Evolutionary conservation across 2,113 vertebrate genomes (phyloP).

Genomic region (Anthoscopus minutus): DNA sequence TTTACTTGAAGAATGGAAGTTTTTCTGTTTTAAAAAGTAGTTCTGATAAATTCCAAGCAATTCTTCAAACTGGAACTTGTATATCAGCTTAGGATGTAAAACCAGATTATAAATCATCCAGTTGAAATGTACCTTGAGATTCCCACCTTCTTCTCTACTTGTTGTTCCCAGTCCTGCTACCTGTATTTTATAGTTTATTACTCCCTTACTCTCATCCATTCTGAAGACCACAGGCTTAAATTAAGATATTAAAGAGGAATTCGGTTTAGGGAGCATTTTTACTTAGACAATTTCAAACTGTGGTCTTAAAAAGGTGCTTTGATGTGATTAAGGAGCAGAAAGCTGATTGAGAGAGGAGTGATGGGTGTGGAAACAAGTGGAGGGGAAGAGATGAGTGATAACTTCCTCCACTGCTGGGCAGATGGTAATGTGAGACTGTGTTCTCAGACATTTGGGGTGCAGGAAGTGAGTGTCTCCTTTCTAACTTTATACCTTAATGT

Average conservation of each 20-base stretch:
- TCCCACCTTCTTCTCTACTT: background rate
- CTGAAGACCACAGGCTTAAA: background rate
- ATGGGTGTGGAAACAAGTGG: background rate
- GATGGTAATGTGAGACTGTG: background rate
- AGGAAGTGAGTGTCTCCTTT: background rate
- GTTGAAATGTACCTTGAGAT: background rate
- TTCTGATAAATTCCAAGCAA: background rate
- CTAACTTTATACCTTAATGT: background rate
- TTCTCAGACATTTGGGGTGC: background rate
- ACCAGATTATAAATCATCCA: background rate
- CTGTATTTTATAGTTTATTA: background rate
- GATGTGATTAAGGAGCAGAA: background rate
- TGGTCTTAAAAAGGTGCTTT: background rate
- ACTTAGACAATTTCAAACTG: background rate
- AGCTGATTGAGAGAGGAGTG: background rate
- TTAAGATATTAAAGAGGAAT: background rate
- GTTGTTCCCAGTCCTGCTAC: background rate
- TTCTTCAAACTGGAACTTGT: background rate
- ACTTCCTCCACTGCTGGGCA: background rate
- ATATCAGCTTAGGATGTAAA: background rate
- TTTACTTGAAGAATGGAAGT: background rate
- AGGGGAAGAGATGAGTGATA: background rate
- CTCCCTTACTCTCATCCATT: background rate
- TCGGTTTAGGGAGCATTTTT: background rate
- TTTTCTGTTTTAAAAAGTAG: background rate